Base-by-base conservation (phyloP, 2,888 invertebrate species). In the Toxonevra muliebris region DNA sequence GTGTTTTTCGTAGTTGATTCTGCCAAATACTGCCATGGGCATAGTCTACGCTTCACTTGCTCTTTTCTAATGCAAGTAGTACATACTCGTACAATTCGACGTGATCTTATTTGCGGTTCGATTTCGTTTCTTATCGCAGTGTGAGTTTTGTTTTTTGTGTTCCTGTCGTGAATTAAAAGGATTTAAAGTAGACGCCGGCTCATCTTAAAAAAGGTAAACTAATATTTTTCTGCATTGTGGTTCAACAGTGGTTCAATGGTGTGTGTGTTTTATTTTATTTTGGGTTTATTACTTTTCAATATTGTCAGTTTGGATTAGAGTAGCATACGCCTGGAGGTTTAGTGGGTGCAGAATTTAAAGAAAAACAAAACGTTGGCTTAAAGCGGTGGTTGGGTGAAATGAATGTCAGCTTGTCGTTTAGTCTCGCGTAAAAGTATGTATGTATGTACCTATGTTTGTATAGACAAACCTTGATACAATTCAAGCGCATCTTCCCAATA, bases 261-360 rank as follows among this genome's bases (percentile, higher is more conserved):
- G 73, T 74, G 74, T 74, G 69, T 78, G 77, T 77, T 78, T 73
- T 79, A 78, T 77, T 76, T 77, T 80, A 77, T 70, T 53, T 57
- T 12, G 17, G 55, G 57, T 52, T 81, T 83, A 84, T 84, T 84
- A 84, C 81, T 82, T 82, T 83, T 83, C 84, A 84, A 84, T 84
- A 84, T 84, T 84, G 84, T 84, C 82, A 82, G 84, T 82, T 78
- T 76, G 82, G 82, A 82, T 84, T 83, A 82, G 63, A 65, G 57
- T 69, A 69, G 69, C 71, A 71, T 71, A 69, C 68, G 71, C 71
- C 69, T 69, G 54, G 70, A 69, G 30, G 30, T 30, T 30, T 30
- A 30, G 30, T 30, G 30, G 7, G 30, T 30, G 30, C 30, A 30
- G 63, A 61, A 65, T 58, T 68, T 64, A 66, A 64, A 69, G 55